phyloP scores from a whole-genome alignment of 2,797 vertebrate genomes.

The Coranthus polyacanthus region DNA sequence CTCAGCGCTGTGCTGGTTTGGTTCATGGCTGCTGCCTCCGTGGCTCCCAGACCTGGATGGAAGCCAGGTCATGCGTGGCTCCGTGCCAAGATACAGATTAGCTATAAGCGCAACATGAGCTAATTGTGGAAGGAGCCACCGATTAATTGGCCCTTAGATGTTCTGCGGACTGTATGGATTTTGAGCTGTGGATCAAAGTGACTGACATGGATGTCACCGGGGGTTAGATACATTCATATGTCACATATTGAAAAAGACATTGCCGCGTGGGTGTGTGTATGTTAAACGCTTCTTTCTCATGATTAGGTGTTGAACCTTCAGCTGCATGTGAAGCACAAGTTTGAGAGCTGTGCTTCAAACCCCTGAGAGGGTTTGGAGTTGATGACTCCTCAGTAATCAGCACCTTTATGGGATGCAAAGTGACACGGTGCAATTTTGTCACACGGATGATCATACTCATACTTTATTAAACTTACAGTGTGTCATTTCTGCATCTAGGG shows the following conservation, averaged over 20 bases:
- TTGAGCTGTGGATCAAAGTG: slow-evolving; percentile 47
- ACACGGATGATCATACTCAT: background rate
- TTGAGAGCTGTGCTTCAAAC: background rate
- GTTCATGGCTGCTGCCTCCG: slow-evolving; percentile 57
- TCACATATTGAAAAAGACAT: background rate
- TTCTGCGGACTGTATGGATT: slow-evolving; percentile 67
- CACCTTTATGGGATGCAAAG: background rate
- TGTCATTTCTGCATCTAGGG: background rate
- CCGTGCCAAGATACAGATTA: slow-evolving; percentile 81
- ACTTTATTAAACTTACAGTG: too few relatives aligned
- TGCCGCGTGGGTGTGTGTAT: background rate
- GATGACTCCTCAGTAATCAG: background rate
- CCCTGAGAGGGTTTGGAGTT: background rate
- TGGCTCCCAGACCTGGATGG: slow-evolving; percentile 68
- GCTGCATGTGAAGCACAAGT: slow-evolving; percentile 3
- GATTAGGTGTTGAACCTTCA: background rate
- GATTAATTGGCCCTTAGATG: slow-evolving; percentile 78
- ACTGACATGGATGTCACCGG: slow-evolving; percentile 31
- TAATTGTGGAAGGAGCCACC: slow-evolving; percentile 80
- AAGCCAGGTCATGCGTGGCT: slow-evolving; percentile 81
- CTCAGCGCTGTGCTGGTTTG: slow-evolving; percentile 27
- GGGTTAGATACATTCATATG: slow-evolving; percentile 17
- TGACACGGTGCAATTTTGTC: slow-evolving; percentile 13
- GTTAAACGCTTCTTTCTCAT: slow-evolving; percentile 2
- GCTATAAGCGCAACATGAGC: slow-evolving; percentile 82